A percentile compares a stretch with the other conserved stretches of the same genome.
These are phyloP conservation scores for Melipona beecheii DNA, from an alignment of 2,888 invertebrate species.

Conservation along the genomic window DNA sequence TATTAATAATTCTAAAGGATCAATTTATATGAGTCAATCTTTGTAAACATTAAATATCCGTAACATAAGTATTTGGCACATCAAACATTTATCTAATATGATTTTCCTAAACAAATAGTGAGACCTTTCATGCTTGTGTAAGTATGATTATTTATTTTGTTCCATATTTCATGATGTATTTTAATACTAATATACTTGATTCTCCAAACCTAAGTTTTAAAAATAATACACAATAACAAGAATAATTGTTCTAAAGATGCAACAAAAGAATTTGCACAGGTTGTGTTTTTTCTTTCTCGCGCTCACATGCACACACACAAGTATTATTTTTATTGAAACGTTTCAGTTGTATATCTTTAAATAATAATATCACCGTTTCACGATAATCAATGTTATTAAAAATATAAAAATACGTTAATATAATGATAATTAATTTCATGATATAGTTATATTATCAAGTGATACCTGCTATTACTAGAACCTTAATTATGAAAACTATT, in stretches of 20 bases:
- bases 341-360: neutral
- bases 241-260: neutral
- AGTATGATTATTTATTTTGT: conserved; percentile 39
- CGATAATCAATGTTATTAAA: neutral
- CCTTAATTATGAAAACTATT: neutral
- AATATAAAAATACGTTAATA: neutral
- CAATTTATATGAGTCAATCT: conserved; percentile 38
- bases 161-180: neutral
- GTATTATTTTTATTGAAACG: neutral
- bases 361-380: neutral
- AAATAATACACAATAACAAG: neutral
- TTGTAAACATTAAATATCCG: conserved; percentile 81
- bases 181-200: neutral
- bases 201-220: neutral
- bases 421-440: neutral
- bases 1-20: conserved; percentile 60
- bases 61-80: conserved; percentile 83
- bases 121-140: conserved; percentile 67
- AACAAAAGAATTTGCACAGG: neutral
- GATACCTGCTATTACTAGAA: neutral
- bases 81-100: conserved; percentile 75
- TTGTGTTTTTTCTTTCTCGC: neutral
- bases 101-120: conserved; percentile 56
- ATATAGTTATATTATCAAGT: neutral
- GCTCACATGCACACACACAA: no score